Evolutionary conservation across 2,113 vertebrate genomes (phyloP), one percentile per base, ranked within the genome.

Genomic region (Bos javanicus): DNA sequence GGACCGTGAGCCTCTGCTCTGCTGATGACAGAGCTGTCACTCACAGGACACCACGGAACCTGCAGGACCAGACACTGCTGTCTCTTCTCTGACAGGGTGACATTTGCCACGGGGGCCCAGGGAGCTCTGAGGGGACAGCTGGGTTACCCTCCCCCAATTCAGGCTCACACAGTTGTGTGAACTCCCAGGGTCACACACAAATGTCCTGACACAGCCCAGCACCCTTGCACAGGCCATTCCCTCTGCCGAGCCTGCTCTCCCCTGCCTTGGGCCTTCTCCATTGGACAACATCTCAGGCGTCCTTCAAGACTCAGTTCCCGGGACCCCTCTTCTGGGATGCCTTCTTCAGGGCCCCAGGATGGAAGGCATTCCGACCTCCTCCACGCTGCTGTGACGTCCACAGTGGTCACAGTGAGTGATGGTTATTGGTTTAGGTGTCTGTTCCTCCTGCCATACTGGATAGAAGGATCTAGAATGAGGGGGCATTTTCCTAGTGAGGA

Each of bases 381-480:
- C 50, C 2, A 21, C 2, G 6, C 17, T 16, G 46, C 36, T 36
- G 39, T 9, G 11, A 17, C 16, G 17, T 26, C n/a, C 21, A 13
- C 57, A 26, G 36, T 4, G 36, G 17, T 60, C 82, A 59, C 30
- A 26, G 1, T 0, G 17, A 81, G 23, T 25, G 57, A 16, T 46
- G 16, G 21, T 13, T 43, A 60, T 82, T 39, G 71, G 67, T 91
- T 90, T 33, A n/a, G 19, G 7, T 50, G 43, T 50, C 81, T 60
- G 48, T 19, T 28, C 2, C 33, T 48, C 12, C n/a, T 8, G 6
- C 43, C 15, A 2, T 0, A n/a, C 57, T 93, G 67, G 59, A 74
- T 50, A 90, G 50, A 94, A 64, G 39, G 57, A 64, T 97, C 87
- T 96, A 85, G 95, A 93, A 48, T 43, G 83, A 90, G 4, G 28